Conservation (phyloP, 2,797 vertebrate genomes). For the Myotis myotis region DNA sequence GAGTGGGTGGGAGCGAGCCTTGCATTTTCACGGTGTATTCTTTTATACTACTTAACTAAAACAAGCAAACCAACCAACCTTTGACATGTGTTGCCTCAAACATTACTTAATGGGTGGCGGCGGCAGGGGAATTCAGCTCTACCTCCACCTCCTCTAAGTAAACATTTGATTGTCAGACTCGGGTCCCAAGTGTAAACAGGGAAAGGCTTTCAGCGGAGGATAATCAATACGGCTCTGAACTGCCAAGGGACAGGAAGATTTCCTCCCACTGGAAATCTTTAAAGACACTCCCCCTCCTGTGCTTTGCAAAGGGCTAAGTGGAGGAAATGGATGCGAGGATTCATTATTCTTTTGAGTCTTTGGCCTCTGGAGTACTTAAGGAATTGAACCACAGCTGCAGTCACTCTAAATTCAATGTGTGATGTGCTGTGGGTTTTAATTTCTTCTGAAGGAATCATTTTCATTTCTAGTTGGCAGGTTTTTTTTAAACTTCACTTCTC, state of each 20-base stretch:
- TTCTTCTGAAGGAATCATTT: background rate
- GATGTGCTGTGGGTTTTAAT: conserved; percentile 5
- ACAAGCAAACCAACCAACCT: background rate
- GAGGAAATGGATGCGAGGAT: background rate
- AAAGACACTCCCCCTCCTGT: background rate
- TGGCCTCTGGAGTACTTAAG: background rate
- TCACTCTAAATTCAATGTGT: background rate
- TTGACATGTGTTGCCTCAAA: background rate
- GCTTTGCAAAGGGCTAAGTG: background rate
- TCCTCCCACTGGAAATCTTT: conserved; percentile 14
- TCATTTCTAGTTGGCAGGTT: background rate
- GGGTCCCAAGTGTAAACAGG: background rate
- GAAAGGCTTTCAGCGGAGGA: background rate
- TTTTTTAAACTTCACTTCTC: background rate
- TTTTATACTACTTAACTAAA: background rate
- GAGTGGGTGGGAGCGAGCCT: fast-evolving
- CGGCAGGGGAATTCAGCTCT: background rate
- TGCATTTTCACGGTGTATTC: background rate
- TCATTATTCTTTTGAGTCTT: background rate
- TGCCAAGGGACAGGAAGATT: background rate
- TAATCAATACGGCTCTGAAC: background rate
- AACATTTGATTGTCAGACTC: background rate
- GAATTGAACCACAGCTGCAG: background rate
- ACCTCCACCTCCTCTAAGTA: background rate
- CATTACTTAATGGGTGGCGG: background rate